phyloP scores from a whole-genome alignment of 2,113 vertebrate species.

The Coracopsis vasa region DNA sequence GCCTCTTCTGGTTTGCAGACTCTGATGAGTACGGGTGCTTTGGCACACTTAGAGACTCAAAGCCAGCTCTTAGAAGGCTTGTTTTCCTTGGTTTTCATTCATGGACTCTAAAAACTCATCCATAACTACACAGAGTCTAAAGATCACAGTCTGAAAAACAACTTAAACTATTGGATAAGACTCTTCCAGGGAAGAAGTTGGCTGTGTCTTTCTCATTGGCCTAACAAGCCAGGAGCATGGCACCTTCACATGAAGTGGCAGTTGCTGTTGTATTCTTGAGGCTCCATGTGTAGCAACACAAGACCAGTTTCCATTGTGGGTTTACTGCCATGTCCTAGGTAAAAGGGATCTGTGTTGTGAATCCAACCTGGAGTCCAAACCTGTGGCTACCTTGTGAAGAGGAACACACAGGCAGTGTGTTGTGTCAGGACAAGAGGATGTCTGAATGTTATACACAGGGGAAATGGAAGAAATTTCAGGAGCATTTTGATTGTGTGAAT shows the following conservation, averaged over 20 bases:
- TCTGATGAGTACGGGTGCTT: background rate
- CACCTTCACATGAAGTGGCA: rapidly evolving
- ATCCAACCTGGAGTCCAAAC: rapidly evolving
- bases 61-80: background rate
- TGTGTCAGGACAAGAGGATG: background rate
- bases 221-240: rapidly evolving
- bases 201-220: rapidly evolving
- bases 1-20: background rate
- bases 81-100: background rate
- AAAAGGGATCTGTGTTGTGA: background rate
- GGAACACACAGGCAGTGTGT: rapidly evolving
- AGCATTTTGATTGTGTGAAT: background rate
- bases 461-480: background rate
- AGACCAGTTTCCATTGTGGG: rapidly evolving
- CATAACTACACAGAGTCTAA: background rate
- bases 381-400: rapidly evolving
- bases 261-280: background rate
- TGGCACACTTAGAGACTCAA: background rate
- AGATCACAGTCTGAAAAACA: background rate
- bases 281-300: rapidly evolving
- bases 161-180: background rate
- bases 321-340: background rate
- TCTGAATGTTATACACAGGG: background rate
- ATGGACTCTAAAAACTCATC: background rate
- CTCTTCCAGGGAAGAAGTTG: background rate